These are phyloP conservation scores for Mobula birostris DNA, from an alignment of 2,113 vertebrate genomes.

Conservation along the genomic window DNA sequence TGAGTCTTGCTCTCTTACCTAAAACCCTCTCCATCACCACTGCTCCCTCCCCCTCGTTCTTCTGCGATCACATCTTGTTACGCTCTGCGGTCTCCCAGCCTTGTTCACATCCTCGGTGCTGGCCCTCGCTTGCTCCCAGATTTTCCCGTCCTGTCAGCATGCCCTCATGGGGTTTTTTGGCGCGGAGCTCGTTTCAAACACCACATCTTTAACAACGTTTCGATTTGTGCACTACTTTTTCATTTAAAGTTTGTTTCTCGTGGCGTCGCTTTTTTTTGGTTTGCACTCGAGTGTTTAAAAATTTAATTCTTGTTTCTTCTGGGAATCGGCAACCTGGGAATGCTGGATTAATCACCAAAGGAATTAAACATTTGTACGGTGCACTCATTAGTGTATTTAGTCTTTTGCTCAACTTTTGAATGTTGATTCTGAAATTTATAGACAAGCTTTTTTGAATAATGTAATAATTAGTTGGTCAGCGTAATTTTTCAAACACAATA, in stretches of 20 bases:
- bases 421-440: too few relatives aligned
- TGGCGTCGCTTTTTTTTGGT: not conserved
- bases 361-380: not conserved
- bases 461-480: too few relatives aligned
- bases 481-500: not conserved
- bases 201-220: not conserved
- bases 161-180: not conserved
- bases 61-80: too few relatives aligned
- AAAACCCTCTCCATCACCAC: not conserved
- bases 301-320: not conserved
- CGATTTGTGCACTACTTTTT: too few relatives aligned
- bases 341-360: not conserved
- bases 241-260: not conserved
- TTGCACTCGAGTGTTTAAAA: too few relatives aligned
- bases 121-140: not conserved
- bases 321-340: too few relatives aligned
- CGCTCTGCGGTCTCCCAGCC: not conserved
- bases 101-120: not conserved
- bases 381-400: not conserved
- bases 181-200: not conserved
- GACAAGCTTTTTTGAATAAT: too few relatives aligned
- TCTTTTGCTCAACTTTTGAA: too few relatives aligned
- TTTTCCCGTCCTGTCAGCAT: not conserved
- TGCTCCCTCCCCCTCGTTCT: not conserved
- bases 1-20: not conserved